Evolutionary conservation across 2,113 vertebrate species (phyloP).

Genomic region (Heliornis fulica): DNA sequence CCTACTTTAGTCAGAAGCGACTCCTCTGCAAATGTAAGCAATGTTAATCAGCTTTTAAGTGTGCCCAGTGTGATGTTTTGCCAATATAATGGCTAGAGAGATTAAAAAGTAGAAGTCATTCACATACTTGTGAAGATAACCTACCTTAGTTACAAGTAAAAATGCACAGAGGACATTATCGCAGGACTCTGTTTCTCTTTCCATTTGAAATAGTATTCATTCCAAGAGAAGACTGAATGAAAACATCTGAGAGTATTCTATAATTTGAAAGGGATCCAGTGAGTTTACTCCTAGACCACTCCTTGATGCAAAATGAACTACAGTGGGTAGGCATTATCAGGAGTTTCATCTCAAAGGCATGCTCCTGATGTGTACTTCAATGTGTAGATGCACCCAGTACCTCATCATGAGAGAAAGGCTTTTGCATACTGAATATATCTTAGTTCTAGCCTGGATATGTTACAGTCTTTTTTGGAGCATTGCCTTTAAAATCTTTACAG

Average conservation of each 20-base stretch:
- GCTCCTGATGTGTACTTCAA: neutral
- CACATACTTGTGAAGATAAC: neutral
- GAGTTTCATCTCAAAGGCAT: neutral
- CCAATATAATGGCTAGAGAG: neutral
- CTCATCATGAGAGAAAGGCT: neutral
- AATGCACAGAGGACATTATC: neutral
- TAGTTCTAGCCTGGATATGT: neutral
- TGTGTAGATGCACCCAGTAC: neutral
- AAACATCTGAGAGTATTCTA: neutral
- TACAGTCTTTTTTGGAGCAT: neutral
- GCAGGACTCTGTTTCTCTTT: neutral
- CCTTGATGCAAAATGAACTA: neutral
- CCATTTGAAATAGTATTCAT: neutral
- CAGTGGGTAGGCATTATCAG: neutral
- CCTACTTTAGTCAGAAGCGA: conserved; percentile 47
- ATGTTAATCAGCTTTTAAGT: neutral
- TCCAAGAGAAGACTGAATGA: neutral
- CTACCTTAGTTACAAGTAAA: neutral
- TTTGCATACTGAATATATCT: neutral
- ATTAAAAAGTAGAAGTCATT: neutral
- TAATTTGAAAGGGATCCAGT: neutral
- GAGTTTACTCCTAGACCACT: neutral
- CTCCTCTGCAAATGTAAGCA: conserved; percentile 46
- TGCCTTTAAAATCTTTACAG: neutral
- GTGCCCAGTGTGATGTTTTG: neutral